phyloP scores from a whole-genome alignment of 2,888 invertebrate species.

The Apamea epomidion region DNA sequence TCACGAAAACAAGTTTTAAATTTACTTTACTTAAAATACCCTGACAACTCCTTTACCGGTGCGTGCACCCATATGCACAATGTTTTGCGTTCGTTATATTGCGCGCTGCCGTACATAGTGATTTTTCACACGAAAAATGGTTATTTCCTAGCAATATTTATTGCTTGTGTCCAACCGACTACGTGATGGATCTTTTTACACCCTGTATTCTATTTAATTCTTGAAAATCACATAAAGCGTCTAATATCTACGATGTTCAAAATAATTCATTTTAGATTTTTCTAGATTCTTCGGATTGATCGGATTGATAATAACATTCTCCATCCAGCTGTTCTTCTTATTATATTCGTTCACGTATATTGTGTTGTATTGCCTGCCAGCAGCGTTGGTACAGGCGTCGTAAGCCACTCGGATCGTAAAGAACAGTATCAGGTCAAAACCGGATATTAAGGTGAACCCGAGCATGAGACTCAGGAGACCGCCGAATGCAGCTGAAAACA shows the following conservation, averaged over 20 bases:
- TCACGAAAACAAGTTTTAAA: neutral
- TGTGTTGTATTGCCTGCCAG: conserved; percentile 29
- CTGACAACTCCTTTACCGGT: neutral
- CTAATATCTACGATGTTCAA: conserved; percentile 46
- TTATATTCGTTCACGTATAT: conserved; percentile 50
- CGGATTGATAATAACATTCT: conserved; percentile 18
- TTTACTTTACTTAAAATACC: neutral
- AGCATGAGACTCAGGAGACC: conserved; percentile 93
- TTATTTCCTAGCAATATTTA: neutral
- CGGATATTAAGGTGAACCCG: conserved; percentile 93
- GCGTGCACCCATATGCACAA: no score
- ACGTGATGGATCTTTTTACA: neutral
- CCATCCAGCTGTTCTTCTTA: conserved; percentile 48
- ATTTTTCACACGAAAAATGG: neutral
- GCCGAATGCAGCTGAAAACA: conserved; percentile 92
- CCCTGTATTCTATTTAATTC: neutral
- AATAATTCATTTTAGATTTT: conserved; percentile 24
- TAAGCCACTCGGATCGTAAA: conserved; percentile 89
- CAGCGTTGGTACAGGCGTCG: conserved; percentile 67
- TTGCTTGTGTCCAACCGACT: neutral
- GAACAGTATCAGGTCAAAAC: conserved; percentile 92
- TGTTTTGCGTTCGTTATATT: neutral
- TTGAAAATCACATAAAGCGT: neutral
- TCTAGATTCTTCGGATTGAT: conserved; percentile 7
- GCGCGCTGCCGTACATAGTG: no score